Evolutionary conservation across 37 sponge, comb jelly and placozoan genomes (phyloP), one percentile per base, ranked within the genome.

Genomic region (Crambe crambe): DNA sequence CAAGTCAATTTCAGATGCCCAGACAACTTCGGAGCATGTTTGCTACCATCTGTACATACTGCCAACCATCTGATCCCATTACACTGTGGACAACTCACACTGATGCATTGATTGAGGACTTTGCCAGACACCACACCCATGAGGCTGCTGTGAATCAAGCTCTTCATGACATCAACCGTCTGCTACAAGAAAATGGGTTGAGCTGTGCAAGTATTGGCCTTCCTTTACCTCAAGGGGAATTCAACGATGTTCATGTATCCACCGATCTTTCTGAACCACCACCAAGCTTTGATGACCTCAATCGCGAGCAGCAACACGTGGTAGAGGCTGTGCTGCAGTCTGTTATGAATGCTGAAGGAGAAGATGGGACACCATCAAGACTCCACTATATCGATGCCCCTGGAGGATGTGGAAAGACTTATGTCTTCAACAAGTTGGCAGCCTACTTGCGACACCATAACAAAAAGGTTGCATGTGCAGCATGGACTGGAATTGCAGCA

Each of bases 61-160:
- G 61, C 61, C 61, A 60, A 22, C 66, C 66, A 2, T 65, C 66
- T 6, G 31, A 31, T 32, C 34, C 66, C 15, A 2, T 65, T 26
- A 17, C 27, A 18, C 66, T 65, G 12, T 65, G 66, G 66, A 65
- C 35, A 31, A 34, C 10, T 30, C 34, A 30, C 10, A 9, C 2
- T 2, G 66, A 30, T 18, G 66, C 66, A 34, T 34, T 65, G 2
- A 65, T 30, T 8, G 66, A 65, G 66, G 66, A 65, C 66, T 65
- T 8, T 65, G 66, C 66, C 15, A 26, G 17, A 18, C 31, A 32
- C 10, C 35, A 65, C 66, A 65, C 3, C 31, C 10, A 30, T 26
- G 35, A 65, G 31, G 66, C 2, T 65, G 66, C 66, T 31, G 66
- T 8, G 31, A 65, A 30, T 30, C 31, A 65, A 30, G 66, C 35